Base-by-base conservation (phyloP, 2,888 invertebrate species). In the Copidosoma aretas region DNA sequence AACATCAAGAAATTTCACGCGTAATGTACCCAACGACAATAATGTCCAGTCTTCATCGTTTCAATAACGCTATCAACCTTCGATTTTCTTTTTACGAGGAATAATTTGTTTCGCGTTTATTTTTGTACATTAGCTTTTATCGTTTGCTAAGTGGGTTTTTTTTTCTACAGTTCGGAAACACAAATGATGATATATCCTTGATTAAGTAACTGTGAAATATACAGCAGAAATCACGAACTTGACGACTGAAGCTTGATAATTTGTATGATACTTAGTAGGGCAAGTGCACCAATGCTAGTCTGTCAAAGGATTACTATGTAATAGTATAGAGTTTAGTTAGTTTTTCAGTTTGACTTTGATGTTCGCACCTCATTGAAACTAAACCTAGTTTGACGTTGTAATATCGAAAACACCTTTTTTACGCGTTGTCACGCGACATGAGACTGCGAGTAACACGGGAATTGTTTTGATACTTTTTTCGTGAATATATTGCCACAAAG, bases 231-330 rank as follows among this genome's bases (percentile, higher is more conserved):
- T 5, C 17, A 22, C 22, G 21, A 46, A 57, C 51, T 22, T 67
- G 52, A 64, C 51, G 67, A 67, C 64, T 70, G 67, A 70, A 60
- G 64, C 67, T 67, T 54, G 54, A 60, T 64, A 58, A 64, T 61
- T 70, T 61, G 67, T 58, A 64, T 58, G n/a, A n/a, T n/a, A n/a
- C n/a, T n/a, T n/a, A 32, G 32, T 58, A 61, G 64, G 64, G 68
- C 68, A 68, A 68, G 65, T 68, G 67, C 62, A 66, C 68, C 43
- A 57, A 74, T 73, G 73, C 74, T 75, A 74, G 74, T 75, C 75
- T 73, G 73, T 63, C 32, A 8, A 5, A 65, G 71, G 68, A 68
- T 60, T 52, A 71, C 73, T 57, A 25, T 71, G n/a, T n/a, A 5
- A 32, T 8, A 5, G 32, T 32, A 8, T 32, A 32, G 32, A 32